phyloP scores from a whole-genome alignment of 2,888 invertebrate species.

The Hypercompe scribonia region DNA sequence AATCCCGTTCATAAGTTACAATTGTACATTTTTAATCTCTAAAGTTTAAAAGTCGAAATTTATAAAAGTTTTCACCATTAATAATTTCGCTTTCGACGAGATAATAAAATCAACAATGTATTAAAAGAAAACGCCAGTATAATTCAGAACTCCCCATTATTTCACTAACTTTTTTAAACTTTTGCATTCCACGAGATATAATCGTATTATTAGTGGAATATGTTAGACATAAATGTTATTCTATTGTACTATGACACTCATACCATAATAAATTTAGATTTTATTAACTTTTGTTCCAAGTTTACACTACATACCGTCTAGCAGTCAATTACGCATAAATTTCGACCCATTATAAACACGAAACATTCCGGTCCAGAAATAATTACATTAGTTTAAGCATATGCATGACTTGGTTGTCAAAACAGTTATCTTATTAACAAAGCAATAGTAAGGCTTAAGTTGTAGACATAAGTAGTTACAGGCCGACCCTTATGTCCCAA shows the following conservation, averaged over 20 bases:
- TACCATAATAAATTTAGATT: too few relatives aligned
- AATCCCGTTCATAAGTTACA: too few relatives aligned
- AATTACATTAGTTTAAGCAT: constrained; percentile 43
- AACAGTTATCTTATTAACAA: constrained; percentile 43
- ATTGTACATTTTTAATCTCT: too few relatives aligned
- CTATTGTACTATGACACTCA: too few relatives aligned
- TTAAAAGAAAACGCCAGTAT: too few relatives aligned
- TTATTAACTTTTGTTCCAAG: neutral
- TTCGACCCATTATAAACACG: neutral
- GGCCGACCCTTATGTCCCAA: constrained; percentile 33
- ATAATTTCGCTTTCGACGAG: neutral
- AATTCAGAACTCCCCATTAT: too few relatives aligned
- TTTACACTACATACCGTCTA: neutral
- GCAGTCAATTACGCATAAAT: neutral
- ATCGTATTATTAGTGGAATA: too few relatives aligned
- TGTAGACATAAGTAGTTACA: constrained; percentile 38
- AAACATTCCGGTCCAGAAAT: constrained; percentile 8
- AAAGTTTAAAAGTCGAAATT: neutral
- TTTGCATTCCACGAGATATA: too few relatives aligned
- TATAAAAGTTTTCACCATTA: neutral
- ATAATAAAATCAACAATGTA: too few relatives aligned
- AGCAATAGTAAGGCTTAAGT: constrained; percentile 33
- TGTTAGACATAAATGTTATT: too few relatives aligned
- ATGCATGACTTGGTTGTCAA: constrained; percentile 27
- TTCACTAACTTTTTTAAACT: too few relatives aligned